These are phyloP conservation scores for Leptodactylus fallax DNA, from an alignment of 2,797 vertebrate species.

Conservation along the genomic window DNA sequence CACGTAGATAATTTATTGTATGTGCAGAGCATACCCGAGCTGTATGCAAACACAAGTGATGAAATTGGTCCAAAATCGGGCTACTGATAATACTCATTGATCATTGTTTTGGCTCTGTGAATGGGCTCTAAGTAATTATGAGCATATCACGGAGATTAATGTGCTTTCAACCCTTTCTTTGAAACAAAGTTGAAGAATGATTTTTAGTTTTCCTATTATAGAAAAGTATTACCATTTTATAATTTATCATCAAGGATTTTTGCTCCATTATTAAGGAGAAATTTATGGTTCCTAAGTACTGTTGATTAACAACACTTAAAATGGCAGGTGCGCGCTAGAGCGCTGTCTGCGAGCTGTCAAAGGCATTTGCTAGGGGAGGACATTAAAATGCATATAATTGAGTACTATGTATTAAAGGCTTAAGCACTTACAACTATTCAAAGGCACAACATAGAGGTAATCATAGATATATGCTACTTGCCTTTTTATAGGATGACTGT, in stretches of 20 bases:
- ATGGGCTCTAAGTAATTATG: constrained; percentile 36
- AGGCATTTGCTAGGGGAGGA: not conserved
- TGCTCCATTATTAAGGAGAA: constrained; percentile 10
- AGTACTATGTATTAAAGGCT: not conserved
- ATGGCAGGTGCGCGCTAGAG: not conserved
- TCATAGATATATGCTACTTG: not conserved
- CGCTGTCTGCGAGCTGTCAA: not conserved
- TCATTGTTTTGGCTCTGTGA: constrained; percentile 24
- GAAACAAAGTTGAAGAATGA: constrained; percentile 27
- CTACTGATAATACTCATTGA: constrained; percentile 36
- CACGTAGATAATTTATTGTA: constrained; percentile 5
- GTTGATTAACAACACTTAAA: constrained; percentile 27
- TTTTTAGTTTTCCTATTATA: constrained; percentile 32
- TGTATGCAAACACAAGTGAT: not conserved
- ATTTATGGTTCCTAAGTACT: not conserved
- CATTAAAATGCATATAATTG: not conserved
- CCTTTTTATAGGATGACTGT: not conserved
- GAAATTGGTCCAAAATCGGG: constrained; percentile 4
- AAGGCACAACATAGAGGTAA: not conserved
- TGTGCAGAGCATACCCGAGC: not conserved
- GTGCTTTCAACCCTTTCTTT: constrained; percentile 10
- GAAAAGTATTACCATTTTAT: constrained; percentile 1
- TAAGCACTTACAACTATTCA: not conserved
- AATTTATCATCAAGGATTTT: constrained; percentile 20
- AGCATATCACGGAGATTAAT: constrained; percentile 24